These are phyloP conservation scores for Musca domestica DNA, from an alignment of 1,140 invertebrate genomes.

Conservation along the genomic window DNA sequence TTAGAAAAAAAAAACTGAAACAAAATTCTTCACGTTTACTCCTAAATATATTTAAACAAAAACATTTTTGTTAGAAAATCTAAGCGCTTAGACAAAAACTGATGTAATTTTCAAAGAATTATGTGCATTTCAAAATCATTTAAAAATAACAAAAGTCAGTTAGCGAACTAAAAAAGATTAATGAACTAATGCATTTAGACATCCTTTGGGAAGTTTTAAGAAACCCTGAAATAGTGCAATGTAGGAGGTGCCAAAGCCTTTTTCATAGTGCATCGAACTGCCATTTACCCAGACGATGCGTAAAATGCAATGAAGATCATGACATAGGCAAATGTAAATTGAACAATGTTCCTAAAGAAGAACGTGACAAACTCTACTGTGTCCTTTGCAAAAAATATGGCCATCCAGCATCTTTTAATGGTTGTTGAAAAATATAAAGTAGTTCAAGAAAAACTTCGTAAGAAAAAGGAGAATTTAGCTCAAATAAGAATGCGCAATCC, in stretches of 20 bases:
- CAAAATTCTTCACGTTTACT: constrained; percentile 13
- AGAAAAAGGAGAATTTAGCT: constrained; percentile 1
- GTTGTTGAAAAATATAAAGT: constrained; percentile 13
- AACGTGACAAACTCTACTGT: background rate
- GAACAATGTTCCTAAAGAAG: background rate
- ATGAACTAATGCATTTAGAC: background rate
- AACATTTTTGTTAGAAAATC: constrained; percentile 1
- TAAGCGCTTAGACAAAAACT: background rate
- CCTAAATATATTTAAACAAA: constrained; percentile 6
- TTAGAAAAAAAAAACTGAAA: background rate
- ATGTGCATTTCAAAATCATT: background rate
- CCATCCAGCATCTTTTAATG: background rate
- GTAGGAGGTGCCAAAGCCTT: constrained; percentile 14
- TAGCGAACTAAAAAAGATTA: constrained; percentile 2
- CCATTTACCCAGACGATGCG: background rate
- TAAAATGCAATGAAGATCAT: constrained; percentile 12
- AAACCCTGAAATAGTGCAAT: constrained; percentile 3
- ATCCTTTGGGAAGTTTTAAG: background rate
- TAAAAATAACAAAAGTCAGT: constrained; percentile 2
- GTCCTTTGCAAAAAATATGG: constrained; percentile 20
- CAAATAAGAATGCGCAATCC: background rate
- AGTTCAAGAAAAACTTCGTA: background rate
- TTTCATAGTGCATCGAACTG: constrained; percentile 18
- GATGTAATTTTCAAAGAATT: background rate
- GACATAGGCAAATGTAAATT: background rate